Base-by-base conservation (phyloP, 92 coral and sea anemone genomes). In the Epizoanthus illoricatus region DNA sequence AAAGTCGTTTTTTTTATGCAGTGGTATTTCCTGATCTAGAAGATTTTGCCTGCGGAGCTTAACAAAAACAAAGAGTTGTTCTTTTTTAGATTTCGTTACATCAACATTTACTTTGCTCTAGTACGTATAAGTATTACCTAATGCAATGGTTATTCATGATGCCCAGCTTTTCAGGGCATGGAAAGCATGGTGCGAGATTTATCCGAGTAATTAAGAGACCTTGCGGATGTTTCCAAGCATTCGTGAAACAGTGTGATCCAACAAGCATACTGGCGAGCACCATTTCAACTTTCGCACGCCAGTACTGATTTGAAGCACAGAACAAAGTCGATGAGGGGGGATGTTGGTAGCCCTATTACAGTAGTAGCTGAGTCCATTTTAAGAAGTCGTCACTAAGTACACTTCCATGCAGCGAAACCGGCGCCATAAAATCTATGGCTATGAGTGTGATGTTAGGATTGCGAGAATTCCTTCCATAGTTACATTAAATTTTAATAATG, bases 1-100 rank as follows among this genome's bases (percentile, higher is more conserved):
- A 2, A 24, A 43, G 2, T 68, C 17, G 15, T 68, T 68, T 43
- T 68, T 43, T 16, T 68, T 68, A 7, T 43, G 7, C 52, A 68
- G 42, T 19, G 49, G 73, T 68, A 68, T 68, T 68, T 68, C 73
- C 73, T 68, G 73, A 36, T 68, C 73, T 68, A 13, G 73, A 39
- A 12, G 23, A 15, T 5, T 68, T 19, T 15, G 42, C 73, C 49
- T 19, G n/a, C 73, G 42, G 73, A 39, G 45, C 7, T 6, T 7
- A 36, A 39, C 7, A 23, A 19, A 64, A 68, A 68, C 73, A 68
- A 68, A 68, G 73, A 5, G 47, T 17, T 68, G 41, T 68, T 68
- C 73, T 33, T 39, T 68, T 39, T 36, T 12, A 39, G 73, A 39
- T 68, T 39, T 68, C 52, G 73, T 68, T 40, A 68, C 73, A 68